These are phyloP conservation scores for Heliangelus exortis DNA, from an alignment of 2,797 vertebrate species.

Conservation along the genomic window DNA sequence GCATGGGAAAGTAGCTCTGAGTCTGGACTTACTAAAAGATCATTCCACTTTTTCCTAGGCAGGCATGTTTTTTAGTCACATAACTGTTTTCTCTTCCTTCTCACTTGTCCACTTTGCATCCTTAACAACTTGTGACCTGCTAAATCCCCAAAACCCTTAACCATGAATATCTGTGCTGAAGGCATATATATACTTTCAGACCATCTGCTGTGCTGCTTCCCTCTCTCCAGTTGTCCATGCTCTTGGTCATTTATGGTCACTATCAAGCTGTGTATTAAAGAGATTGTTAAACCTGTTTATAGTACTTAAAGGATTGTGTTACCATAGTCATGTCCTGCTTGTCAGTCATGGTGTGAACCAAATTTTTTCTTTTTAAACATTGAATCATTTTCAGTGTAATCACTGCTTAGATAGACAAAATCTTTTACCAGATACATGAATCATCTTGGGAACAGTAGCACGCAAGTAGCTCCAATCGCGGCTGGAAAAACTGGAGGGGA, in stretches of 20 bases:
- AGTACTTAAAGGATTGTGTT: background rate
- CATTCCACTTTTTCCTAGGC: background rate
- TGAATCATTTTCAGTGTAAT: background rate
- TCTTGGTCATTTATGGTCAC: background rate
- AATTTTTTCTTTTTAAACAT: background rate
- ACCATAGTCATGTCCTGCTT: background rate
- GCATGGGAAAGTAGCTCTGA: background rate
- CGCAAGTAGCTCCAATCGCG: background rate
- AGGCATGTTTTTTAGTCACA: background rate
- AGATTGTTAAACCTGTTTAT: background rate
- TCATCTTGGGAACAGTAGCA: background rate
- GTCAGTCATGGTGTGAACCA: background rate
- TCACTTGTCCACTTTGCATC: background rate
- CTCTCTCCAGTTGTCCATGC: background rate
- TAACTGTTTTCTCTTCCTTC: background rate
- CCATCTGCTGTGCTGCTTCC: background rate
- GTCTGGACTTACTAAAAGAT: background rate
- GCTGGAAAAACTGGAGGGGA: background rate
- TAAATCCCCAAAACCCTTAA: background rate
- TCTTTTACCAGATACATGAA: background rate
- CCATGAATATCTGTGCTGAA: background rate
- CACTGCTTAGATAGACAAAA: background rate
- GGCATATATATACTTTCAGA: background rate
- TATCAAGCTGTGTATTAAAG: background rate
- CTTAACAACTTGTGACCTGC: background rate